Base-by-base conservation (phyloP, 1,140 invertebrate species). In the Diachasma alloeum region DNA sequence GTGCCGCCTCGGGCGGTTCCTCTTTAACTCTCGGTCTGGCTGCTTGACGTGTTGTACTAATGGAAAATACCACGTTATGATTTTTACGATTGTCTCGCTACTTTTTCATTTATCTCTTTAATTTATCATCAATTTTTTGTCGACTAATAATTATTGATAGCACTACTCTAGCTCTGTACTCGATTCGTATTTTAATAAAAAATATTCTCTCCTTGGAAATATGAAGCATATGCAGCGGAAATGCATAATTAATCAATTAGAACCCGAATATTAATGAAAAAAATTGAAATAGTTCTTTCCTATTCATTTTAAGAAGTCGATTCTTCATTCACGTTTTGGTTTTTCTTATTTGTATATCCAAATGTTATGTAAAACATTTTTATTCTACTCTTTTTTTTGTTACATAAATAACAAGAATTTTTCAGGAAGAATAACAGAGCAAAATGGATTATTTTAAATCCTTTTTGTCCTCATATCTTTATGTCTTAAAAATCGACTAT, bases 21-120 rank as follows among this genome's bases (percentile, higher is more conserved):
- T 89, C 89, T 86, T 90, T 90, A 83, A 88, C 87, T 88, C 80
- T 90, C 86, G 77, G 91, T 91, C 82, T 92, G 90, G 74, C 91
- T 88, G 79, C 92, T 89, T 83, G 91, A 91, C 89, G 93, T 92
- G 83, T 92, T 88, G 85, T 93, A 93, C 87, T 91, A 92, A 78
- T 93, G 89, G 87, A 93, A 93, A 87, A 91, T 91, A 79, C 19
- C 26, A 87, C 83, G 85, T 90, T 90, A 86, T 89, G 84, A 87
- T 83, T 81, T 80, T 69, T 81, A 82, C 79, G 48, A 76, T 56
- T 24, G 24, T 73, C 70, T 63, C 73, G 15, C 26, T 36, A 42
- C 31, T 53, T 48, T 48, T 48, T 56, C 24, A 63, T n/a, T 37
- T 31, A 37, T 59, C 8, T 24, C 10, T 11, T 26, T 31, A 71